These are phyloP conservation scores for Tetropium fuscum DNA, from an alignment of 2,888 invertebrate species.

Conservation along the genomic window DNA sequence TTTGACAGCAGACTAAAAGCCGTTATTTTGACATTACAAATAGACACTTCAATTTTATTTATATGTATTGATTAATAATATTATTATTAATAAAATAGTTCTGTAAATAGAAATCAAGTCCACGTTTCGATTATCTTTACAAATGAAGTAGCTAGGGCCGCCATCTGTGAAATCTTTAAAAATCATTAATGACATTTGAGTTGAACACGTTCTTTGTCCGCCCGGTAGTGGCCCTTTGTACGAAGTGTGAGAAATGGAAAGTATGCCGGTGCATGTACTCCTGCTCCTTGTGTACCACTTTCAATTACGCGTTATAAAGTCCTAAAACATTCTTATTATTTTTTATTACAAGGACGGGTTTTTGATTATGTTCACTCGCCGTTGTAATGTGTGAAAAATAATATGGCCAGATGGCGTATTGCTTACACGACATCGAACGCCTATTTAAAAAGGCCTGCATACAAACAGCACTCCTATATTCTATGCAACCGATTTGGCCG, in stretches of 20 bases:
- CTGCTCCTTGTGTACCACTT: constrained; percentile 30
- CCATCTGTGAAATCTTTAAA: too few species aligned
- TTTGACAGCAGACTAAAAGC: too few species aligned
- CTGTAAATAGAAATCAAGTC: too few species aligned
- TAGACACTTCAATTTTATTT: too few species aligned
- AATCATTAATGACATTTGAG: too few species aligned
- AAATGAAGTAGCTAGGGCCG: too few species aligned
- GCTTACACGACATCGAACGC: constrained; percentile 33
- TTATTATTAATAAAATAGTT: too few species aligned
- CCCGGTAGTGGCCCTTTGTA: constrained; percentile 22
- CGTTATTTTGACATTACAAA: too few species aligned
- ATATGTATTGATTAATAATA: too few species aligned
- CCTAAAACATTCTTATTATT: constrained; percentile 38
- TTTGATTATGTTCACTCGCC: constrained; percentile 39
- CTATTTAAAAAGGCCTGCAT: constrained; percentile 21
- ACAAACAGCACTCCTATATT: too few species aligned
- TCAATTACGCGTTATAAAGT: constrained; percentile 36
- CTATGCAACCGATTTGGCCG: constrained; percentile 13
- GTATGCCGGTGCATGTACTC: constrained; percentile 25
- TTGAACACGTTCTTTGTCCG: too few species aligned
- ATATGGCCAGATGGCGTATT: constrained; percentile 43
- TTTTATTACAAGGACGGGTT: constrained; percentile 35
- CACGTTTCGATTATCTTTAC: too few species aligned
- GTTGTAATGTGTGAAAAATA: constrained; percentile 44
- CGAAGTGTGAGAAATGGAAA: constrained; percentile 28